Conservation (phyloP, 1,140 invertebrate genomes). For the Zaprionus kolodkinae region DNA sequence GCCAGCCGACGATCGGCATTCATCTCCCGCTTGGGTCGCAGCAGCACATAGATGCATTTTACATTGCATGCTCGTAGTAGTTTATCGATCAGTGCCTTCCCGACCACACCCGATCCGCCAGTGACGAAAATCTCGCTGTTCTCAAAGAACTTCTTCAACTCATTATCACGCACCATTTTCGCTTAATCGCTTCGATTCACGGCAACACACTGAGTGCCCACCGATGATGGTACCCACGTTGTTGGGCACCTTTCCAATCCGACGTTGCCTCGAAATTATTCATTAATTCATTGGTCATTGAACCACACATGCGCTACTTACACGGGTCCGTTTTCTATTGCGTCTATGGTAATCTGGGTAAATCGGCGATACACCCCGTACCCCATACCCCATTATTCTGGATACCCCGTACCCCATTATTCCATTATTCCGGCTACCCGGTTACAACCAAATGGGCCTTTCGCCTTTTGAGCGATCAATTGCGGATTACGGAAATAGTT, state of each 20-base stretch:
- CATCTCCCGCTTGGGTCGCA: conserved; percentile 86
- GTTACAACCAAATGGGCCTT: not conserved
- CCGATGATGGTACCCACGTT: not conserved
- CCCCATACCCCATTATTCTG: not conserved
- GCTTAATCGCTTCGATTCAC: not conserved
- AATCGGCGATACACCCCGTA: not conserved
- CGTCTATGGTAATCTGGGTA: not conserved
- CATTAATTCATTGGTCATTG: conserved; percentile 33
- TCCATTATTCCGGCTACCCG: not conserved
- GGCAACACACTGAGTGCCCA: conserved; percentile 10
- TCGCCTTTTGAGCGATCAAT: not conserved
- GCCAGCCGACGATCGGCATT: conserved; percentile 60
- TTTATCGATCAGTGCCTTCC: conserved; percentile 90
- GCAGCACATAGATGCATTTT: conserved; percentile 87
- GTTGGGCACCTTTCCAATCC: conserved; percentile 12
- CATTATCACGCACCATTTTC: conserved; percentile 7
- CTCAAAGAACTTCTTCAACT: conserved; percentile 85
- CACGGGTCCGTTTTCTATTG: not conserved
- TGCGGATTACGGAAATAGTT: no score
- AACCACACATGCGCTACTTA: conserved; percentile 46
- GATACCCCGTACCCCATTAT: not conserved
- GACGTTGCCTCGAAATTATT: not conserved
- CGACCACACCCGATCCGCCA: conserved; percentile 89
- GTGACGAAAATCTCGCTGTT: conserved; percentile 88
- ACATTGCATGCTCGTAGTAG: conserved; percentile 89